Evolutionary conservation across 1,140 invertebrate species (phyloP), one percentile per base, ranked within the genome.

Genomic region (Trachelipus rathkii): DNA sequence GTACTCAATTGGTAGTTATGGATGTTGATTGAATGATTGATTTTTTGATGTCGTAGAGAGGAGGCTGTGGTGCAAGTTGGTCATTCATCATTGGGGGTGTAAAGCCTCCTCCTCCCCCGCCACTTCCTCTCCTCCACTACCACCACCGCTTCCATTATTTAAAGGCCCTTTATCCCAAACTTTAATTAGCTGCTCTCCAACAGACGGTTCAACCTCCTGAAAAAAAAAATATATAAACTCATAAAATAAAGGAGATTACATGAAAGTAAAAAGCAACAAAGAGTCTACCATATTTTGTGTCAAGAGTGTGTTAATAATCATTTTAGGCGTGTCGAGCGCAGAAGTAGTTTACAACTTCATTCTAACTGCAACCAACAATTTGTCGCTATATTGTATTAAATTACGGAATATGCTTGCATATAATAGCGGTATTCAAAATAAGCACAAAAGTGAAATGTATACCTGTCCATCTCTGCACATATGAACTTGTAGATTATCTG

Each of bases 381-480:
- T 33, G 33, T 6, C 33, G 6, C 33, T 3, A 33, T 6, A 33
- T 1, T 33, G 33, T 3, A 33, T 33, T 6, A 33, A 33, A 33
- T 3, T 33, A 33, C 6, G 33, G 1, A 33, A 33, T 33, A 33
- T 6, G 6, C 33, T 33, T 1, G 33, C 33, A 33, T 6, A 33
- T 33, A 33, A 6, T 71, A 69, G 13, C 23, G 53, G 45, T 69
- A 66, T 69, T 10, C 44, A 68, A 75, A 7, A 11, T 24, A 70
- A 60, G 44, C 44, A 33, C 21, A n/a, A 60, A 72, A 71, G 2
- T 13, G 69, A 45, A 43, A 77, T n/a, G 50, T 75, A 80, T 83
- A 88, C 87, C 85, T 88, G 87, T 44, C 87, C 87, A 85, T 88
- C 87, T 76, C 86, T 82, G 71, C 87, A 86, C 50, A 85, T 83